These are phyloP conservation scores for Scophthalmus maximus DNA, from an alignment of 2,113 vertebrate genomes.

Conservation along the genomic window DNA sequence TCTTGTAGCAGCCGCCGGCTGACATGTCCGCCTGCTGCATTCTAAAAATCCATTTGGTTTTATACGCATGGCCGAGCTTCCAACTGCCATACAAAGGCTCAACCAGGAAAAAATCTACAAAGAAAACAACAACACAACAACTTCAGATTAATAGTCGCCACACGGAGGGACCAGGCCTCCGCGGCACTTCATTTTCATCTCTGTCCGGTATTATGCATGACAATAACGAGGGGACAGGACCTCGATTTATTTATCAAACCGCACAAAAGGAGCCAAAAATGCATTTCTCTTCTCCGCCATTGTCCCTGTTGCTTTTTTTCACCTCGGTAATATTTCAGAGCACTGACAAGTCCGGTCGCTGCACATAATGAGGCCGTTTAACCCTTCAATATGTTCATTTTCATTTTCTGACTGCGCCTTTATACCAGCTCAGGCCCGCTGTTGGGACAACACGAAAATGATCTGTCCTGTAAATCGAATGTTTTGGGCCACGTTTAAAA, in stretches of 20 bases:
- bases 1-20: neutral
- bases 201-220: slow-evolving; percentile 60
- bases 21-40: neutral
- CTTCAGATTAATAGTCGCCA: slow-evolving; percentile 23
- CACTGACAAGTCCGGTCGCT: slow-evolving; percentile 46
- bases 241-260: slow-evolving; percentile 66
- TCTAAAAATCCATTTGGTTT: neutral
- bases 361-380: slow-evolving; percentile 56
- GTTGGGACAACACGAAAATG: neutral
- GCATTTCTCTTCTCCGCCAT: slow-evolving; percentile 60
- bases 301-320: slow-evolving; percentile 51
- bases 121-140: too few relatives aligned
- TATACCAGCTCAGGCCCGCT: neutral
- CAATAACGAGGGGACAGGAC: slow-evolving; percentile 49
- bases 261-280: slow-evolving; percentile 62
- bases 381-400: slow-evolving; percentile 48
- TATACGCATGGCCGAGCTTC: neutral
- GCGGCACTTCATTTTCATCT: slow-evolving; percentile 24
- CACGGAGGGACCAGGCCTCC: slow-evolving; percentile 2
- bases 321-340: slow-evolving; percentile 61
- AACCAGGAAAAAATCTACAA: slow-evolving; percentile 26
- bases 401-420: neutral
- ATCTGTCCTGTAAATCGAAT: neutral
- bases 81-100: neutral
- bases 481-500: neutral